A percentile compares a stretch with the other conserved stretches of the same genome.
phyloP scores from a whole-genome alignment of 2,888 invertebrate species.

The Pomacea canaliculata region DNA sequence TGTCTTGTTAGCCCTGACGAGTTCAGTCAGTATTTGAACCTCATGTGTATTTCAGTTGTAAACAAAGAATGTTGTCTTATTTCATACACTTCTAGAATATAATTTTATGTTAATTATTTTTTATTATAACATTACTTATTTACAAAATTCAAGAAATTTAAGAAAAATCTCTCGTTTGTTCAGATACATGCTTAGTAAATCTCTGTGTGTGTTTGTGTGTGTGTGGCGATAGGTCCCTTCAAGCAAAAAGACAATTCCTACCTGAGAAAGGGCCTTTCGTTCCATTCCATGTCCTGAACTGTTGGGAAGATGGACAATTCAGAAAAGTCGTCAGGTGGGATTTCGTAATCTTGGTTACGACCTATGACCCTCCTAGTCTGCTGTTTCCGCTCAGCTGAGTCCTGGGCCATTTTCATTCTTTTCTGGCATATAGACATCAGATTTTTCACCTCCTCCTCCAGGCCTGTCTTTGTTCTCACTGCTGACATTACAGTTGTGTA shows the following conservation, averaged over 20 bases:
- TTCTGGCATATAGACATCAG: not conserved
- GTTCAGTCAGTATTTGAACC: too few species aligned
- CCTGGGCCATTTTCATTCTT: not conserved
- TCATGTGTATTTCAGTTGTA: too few species aligned
- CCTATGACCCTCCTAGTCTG: not conserved
- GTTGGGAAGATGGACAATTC: conserved; percentile 26
- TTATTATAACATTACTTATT: too few species aligned
- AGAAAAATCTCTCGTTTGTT: too few species aligned
- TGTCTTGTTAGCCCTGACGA: conserved; percentile 30
- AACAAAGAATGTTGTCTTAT: too few species aligned
- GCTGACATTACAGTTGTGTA: not conserved
- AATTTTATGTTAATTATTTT: too few species aligned
- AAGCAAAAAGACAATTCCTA: not conserved
- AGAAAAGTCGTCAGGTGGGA: conserved; percentile 26
- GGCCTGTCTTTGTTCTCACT: not conserved
- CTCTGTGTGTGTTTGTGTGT: not conserved
- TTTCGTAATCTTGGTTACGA: conserved; percentile 21
- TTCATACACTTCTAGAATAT: too few species aligned
- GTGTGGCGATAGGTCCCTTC: not conserved
- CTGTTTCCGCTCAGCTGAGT: not conserved
- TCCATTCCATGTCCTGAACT: conserved; percentile 2
- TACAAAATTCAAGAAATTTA: too few species aligned
- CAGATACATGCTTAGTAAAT: too few species aligned
- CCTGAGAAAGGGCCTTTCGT: conserved; percentile 4
- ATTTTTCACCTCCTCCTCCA: conserved; percentile 1